These are phyloP conservation scores for Drosophila bocqueti DNA, from an alignment of 1,140 invertebrate genomes.

Conservation along the genomic window DNA sequence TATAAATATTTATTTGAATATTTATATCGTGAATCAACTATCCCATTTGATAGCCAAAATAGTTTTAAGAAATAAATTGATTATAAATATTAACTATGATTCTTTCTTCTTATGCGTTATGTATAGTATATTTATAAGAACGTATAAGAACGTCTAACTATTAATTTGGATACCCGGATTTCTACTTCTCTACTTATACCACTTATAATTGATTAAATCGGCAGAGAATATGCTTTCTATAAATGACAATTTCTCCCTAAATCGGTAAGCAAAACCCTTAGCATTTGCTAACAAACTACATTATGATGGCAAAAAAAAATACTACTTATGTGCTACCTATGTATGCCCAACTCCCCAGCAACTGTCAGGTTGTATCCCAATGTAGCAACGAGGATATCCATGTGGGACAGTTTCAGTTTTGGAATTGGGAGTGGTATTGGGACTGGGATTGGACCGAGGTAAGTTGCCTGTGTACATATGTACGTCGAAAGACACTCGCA, in stretches of 20 bases:
- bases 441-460: constrained; percentile 32
- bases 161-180: too few relatives aligned
- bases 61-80: too few relatives aligned
- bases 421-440: constrained; percentile 30
- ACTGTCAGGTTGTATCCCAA: constrained; percentile 1
- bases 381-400: constrained; percentile 33
- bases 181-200: too few relatives aligned
- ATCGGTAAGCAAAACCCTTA: too few relatives aligned
- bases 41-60: too few relatives aligned
- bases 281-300: background rate
- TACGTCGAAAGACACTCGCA: constrained; percentile 56
- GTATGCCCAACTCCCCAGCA: background rate
- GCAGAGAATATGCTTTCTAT: background rate
- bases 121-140: too few relatives aligned
- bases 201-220: background rate
- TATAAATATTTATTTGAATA: background rate
- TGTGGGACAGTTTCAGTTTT: constrained; percentile 58
- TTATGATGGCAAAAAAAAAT: background rate
- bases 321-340: constrained; percentile 3
- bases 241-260: background rate
- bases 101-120: background rate
- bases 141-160: too few relatives aligned
- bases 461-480: constrained; percentile 28
- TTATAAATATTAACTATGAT: too few relatives aligned
- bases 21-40: too few relatives aligned